Evolutionary conservation across 2,888 invertebrate genomes (phyloP).

Genomic region (Matsumyia berberina): DNA sequence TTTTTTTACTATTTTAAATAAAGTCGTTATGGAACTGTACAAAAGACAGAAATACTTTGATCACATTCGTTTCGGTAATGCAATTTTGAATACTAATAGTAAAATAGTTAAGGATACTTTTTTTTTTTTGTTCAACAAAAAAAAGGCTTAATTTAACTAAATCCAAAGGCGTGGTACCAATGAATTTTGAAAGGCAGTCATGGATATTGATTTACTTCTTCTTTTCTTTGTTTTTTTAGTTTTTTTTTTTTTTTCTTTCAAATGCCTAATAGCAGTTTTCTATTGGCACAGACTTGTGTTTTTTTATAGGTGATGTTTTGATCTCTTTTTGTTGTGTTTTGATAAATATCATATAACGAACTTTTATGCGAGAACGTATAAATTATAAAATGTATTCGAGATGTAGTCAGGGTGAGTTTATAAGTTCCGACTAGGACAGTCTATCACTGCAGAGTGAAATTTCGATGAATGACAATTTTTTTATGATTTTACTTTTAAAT

Average conservation of each 20-base stretch:
- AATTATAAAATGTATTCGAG: slow-evolving; percentile 20
- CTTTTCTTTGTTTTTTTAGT: slow-evolving; percentile 1
- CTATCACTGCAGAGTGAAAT: slow-evolving; percentile 20
- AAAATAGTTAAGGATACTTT: slow-evolving; percentile 44
- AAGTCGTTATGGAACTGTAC: slow-evolving; percentile 54
- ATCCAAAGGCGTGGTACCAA: slow-evolving; percentile 71
- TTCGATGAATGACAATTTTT: slow-evolving; percentile 16
- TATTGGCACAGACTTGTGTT: slow-evolving; percentile 22
- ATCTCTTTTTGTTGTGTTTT: slow-evolving; percentile 2
- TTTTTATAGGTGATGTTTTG: background rate
- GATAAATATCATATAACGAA: background rate
- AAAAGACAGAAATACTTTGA: slow-evolving; percentile 69
- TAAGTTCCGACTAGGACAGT: slow-evolving; percentile 30
- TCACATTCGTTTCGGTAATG: slow-evolving; percentile 65
- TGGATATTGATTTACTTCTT: slow-evolving; percentile 55
- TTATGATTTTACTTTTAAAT: slow-evolving; percentile 1
- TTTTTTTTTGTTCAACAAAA: slow-evolving; percentile 43
- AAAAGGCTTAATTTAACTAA: slow-evolving; percentile 66
- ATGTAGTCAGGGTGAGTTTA: slow-evolving; percentile 28
- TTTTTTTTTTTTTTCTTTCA: slow-evolving; percentile 10
- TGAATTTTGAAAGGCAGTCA: slow-evolving; percentile 74
- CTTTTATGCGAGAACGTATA: slow-evolving; percentile 6
- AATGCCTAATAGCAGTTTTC: slow-evolving; percentile 13
- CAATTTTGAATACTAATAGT: slow-evolving; percentile 63
- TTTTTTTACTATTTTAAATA: slow-evolving; percentile 64